Conservation (phyloP, 2,888 invertebrate species). For the Conus canariensis region DNA sequence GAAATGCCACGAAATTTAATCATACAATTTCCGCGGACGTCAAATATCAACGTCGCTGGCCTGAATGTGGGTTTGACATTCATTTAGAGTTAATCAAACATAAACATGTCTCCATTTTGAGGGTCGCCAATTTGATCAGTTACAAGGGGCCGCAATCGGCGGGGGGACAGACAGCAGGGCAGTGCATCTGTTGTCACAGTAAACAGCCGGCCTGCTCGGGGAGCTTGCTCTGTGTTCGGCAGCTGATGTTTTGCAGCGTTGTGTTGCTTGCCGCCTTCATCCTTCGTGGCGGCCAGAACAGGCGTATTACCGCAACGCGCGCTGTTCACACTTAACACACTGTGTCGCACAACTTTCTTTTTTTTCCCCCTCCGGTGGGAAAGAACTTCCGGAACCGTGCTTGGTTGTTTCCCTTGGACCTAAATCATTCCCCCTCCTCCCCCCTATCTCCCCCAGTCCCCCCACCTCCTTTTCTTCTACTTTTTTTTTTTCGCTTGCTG, state of each 20-base stretch:
- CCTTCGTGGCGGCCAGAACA: background rate
- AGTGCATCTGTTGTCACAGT: constrained; percentile 23
- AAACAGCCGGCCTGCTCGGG: constrained; percentile 17
- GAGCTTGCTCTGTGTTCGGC: background rate
- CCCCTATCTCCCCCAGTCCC: too few species aligned
- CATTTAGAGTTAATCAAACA: constrained; percentile 44
- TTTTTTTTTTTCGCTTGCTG: background rate
- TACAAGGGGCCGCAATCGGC: background rate
- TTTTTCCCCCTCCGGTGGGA: constrained; percentile 12
- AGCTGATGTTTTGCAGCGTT: background rate
- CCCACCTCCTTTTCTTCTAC: background rate
- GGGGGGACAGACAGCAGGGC: constrained; percentile 4
- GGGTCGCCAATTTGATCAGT: constrained; percentile 28
- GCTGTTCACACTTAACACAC: background rate
- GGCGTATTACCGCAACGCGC: background rate
- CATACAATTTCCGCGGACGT: constrained; percentile 43
- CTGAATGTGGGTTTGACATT: constrained; percentile 37
- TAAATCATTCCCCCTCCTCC: background rate
- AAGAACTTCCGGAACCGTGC: constrained; percentile 36
- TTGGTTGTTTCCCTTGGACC: constrained; percentile 34
- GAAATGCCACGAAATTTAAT: constrained; percentile 40
- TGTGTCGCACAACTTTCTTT: constrained; percentile 7
- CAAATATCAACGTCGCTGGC: constrained; percentile 28
- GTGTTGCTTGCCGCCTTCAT: background rate
- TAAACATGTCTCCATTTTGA: constrained; percentile 40